These are phyloP conservation scores for Sminthurides bifidus DNA, from an alignment of 1,140 invertebrate genomes.

Conservation along the genomic window DNA sequence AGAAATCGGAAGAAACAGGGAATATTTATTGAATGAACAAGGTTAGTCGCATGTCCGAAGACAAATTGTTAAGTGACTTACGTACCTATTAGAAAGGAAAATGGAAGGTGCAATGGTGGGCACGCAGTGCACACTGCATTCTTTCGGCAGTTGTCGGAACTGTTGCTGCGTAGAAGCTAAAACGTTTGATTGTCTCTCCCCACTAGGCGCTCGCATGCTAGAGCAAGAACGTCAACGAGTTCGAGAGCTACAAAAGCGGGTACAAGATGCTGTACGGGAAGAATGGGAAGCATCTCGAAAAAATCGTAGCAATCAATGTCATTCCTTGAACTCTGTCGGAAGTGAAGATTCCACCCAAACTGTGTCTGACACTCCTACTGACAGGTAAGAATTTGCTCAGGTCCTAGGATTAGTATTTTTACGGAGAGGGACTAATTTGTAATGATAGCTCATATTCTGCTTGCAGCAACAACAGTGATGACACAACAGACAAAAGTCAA, in stretches of 20 bases:
- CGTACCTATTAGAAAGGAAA: background rate
- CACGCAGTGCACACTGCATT: no score
- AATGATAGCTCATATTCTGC: constrained; percentile 7
- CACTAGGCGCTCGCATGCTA: constrained; percentile 69
- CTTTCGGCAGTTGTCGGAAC: no score
- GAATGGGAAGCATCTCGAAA: constrained; percentile 60
- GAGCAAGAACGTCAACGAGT: constrained; percentile 78
- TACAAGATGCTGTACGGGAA: constrained; percentile 73
- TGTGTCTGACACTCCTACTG: constrained; percentile 50
- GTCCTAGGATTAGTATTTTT: background rate
- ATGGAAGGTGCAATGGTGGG: background rate
- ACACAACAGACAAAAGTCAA: constrained; percentile 26
- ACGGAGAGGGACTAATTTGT: background rate
- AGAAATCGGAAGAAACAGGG: constrained; percentile 76
- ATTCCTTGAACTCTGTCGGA: constrained; percentile 55
- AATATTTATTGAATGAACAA: constrained; percentile 77
- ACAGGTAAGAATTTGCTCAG: constrained; percentile 42
- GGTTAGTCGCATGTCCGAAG: no score
- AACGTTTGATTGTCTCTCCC: constrained; percentile 1
- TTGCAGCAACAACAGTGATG: constrained; percentile 27
- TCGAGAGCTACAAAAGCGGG: constrained; percentile 67
- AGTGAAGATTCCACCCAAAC: constrained; percentile 51
- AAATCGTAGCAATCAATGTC: constrained; percentile 49
- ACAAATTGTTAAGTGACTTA: no score
- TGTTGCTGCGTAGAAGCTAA: background rate